Evolutionary conservation across 2,113 vertebrate genomes (phyloP).

Genomic region (Eudorcas thomsonii): DNA sequence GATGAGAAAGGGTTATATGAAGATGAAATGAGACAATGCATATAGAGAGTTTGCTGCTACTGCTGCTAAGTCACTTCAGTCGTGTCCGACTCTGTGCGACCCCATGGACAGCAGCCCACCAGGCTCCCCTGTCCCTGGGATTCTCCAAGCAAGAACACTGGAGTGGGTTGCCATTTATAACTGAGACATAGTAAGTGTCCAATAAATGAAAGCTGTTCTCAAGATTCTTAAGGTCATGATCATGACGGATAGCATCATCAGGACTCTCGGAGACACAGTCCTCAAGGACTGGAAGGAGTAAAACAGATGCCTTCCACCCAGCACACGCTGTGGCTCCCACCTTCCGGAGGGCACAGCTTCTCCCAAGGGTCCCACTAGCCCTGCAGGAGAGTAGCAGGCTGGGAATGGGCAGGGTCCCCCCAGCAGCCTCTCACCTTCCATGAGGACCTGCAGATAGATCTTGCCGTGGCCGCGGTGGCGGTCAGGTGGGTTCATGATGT

Average conservation of each 20-base stretch:
- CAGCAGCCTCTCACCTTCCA: slow-evolving; percentile 85
- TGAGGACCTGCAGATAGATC: slow-evolving; percentile 88
- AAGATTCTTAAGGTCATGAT: neutral
- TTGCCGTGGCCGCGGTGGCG: slow-evolving; percentile 87
- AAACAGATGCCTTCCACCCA: neutral
- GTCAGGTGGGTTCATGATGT: slow-evolving; percentile 93
- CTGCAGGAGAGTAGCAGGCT: neutral
- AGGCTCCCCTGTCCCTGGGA: no score
- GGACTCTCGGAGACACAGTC: no score
- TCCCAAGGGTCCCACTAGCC: neutral
- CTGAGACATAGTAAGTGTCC: neutral
- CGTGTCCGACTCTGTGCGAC: no score
- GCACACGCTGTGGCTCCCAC: neutral
- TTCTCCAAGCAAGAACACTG: no score
- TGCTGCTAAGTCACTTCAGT: no score
- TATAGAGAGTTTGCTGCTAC: no score
- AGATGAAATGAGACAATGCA: neutral
- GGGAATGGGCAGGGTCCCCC: neutral
- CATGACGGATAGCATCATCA: accelerated
- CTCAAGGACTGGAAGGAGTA: neutral
- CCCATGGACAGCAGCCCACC: no score
- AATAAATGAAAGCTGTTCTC: neutral
- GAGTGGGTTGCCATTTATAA: no score
- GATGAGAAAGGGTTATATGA: neutral
- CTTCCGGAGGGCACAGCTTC: neutral